Base-by-base conservation (phyloP, 1,140 invertebrate genomes). In the Melanaphis sacchari region DNA sequence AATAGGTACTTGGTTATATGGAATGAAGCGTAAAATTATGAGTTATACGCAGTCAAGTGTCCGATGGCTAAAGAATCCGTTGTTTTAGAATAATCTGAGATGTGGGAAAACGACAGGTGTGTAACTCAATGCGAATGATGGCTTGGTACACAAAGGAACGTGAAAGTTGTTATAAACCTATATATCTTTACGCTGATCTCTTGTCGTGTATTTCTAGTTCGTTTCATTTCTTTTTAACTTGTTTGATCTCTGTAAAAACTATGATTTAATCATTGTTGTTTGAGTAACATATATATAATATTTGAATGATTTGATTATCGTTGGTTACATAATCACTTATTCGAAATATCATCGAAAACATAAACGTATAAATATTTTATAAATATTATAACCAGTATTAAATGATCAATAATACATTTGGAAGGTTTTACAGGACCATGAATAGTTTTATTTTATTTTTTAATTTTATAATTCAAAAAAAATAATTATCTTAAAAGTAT, bases 21-120 rank as follows among this genome's bases (percentile, higher is more conserved):
- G 8, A 22, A 26, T 11, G 15, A 4, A 36, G 85, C 8, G 43
- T 87, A n/a, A 46, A 41, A 85, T 85, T 43, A 40, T 31, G 84
- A 15, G 84, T 85, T 43, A n/a, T 85, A 59, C 54, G 26, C 36
- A 38, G 88, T 89, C 88, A 54, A 54, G 24, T 89, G 46, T 89
- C 43, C 43, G 43, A 21, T 36, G 43, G 43, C 43, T 49, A 49
- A 89, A 9, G n/a, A 38, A 89, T 22, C 24, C 46, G n/a, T 49
- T 54, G 36, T 54, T 54, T 89, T 7, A 4, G 22, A 49, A 89
- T 54, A 89, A 89, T 54, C 54, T 3, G 49, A 54, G 24, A 38
- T 54, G 46, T 89, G 88, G 49, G 88, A 89, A 89, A 38, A 54
- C 88, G 49, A 40, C 88, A 89, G 46, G 88, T 89, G 88, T 40